These are phyloP conservation scores for Nomada hirtipes DNA, from an alignment of 2,888 invertebrate species.

Conservation along the genomic window DNA sequence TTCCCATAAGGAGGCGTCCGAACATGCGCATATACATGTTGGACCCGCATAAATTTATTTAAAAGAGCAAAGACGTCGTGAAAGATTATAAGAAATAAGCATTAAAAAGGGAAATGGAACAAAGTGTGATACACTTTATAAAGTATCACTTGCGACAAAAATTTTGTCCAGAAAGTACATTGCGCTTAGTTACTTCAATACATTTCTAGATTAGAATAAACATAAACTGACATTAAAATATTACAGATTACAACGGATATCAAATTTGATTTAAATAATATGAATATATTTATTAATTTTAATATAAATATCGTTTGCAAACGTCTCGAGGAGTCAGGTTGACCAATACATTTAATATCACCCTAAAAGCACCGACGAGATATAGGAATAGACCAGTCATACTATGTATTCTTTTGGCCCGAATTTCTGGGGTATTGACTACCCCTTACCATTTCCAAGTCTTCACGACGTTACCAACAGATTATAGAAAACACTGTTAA, in stretches of 20 bases:
- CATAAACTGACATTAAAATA: not conserved
- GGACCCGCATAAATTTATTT: not conserved
- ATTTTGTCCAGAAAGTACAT: too few relatives aligned
- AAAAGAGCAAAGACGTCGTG: not conserved
- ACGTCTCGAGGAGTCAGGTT: not conserved
- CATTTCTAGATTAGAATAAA: not conserved
- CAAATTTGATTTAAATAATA: not conserved
- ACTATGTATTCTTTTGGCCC: too few relatives aligned
- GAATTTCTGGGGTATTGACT: too few relatives aligned
- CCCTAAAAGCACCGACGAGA: not conserved
- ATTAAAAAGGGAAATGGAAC: too few relatives aligned
- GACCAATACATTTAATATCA: not conserved
- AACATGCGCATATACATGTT: not conserved
- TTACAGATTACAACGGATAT: not conserved
- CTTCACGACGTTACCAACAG: not conserved
- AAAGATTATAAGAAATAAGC: not conserved
- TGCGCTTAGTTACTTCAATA: too few relatives aligned
- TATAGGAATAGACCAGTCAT: not conserved
- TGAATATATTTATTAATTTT: not conserved
- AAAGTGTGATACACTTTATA: too few relatives aligned
- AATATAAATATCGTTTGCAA: not conserved
- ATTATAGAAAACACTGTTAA: too few relatives aligned
- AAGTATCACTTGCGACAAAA: too few relatives aligned
- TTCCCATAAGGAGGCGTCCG: slow-evolving; percentile 16
- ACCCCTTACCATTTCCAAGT: too few relatives aligned